Base-by-base conservation (phyloP, 2,113 vertebrate genomes). In the Bufo gargarizans region DNA sequence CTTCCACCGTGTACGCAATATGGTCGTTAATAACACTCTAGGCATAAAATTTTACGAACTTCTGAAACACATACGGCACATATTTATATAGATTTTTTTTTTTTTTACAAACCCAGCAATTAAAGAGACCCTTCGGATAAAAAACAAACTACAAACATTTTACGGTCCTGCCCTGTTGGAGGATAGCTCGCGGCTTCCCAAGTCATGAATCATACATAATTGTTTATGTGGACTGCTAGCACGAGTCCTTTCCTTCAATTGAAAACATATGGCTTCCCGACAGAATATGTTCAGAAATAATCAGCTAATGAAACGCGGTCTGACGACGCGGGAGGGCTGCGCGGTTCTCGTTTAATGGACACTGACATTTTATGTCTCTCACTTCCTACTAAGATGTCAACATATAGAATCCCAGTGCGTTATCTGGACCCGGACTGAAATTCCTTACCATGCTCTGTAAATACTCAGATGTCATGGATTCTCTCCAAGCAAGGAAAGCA, bases 171-270 rank as follows among this genome's bases (percentile, higher is more conserved):
- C 79, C 45, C 67, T 91, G 86, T 91, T 90, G 91, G 59, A 91
- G 78, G 84, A 81, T 86, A 84, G 79, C 56, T 53, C 91, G 65
- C 14, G n/a, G 79, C 61, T 91, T 90, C 84, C 61, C 89, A 89
- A 86, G 87, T 33, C 91, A 83, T 91, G 89, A 94, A 89, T 92
- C 91, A 92, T 20, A 89, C 91, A 77, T 88, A 90, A 92, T 89
- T 91, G 90, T 92, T 93, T 92, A 92, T 92, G 91, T 93, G 86
- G 91, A 91, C 84, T 91, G 90, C 91, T 87, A 90, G 91, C 90
- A 94, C 91, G 92, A 94, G 91, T 92, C 87, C 74, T 92, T 86
- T 91, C 92, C 89, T 88, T 92, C 84, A 92, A 90, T 90, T 67
- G 61, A 91, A 82, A 92, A 77, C 92, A 94, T 93, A 95, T 92